Base-by-base conservation (phyloP, 1,140 invertebrate species). In the Chrysomallon squamiferum region DNA sequence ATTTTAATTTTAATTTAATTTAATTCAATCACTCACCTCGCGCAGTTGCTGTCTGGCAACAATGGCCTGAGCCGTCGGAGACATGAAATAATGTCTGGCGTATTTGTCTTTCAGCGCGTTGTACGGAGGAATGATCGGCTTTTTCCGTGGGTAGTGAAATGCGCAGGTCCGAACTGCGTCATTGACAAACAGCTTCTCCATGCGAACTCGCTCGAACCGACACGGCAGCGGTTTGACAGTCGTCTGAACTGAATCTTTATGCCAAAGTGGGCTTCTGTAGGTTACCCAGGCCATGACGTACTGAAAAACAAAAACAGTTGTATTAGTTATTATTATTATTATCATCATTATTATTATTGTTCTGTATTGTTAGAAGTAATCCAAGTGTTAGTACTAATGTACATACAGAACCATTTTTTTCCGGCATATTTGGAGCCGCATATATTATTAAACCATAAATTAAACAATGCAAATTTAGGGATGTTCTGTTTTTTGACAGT, bases 21-120 rank as follows among this genome's bases (percentile, higher is more conserved):
- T n/a, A n/a, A n/a, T n/a, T n/a, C n/a, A n/a, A n/a, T n/a, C n/a
- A 38, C 35, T 62, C 45, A 69, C 72, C 66, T 71, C 56, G 3
- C 64, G 54, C 2, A 57, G 22, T 38, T 58, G 11, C 27, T 65
- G 62, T 54, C 73, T 69, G 20, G 65, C 66, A 25, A 77, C 52
- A 9, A 80, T 66, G 20, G 67, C 62, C 32, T 77, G 70, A 1
- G 77, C 79, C 2, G 71, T 41, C 2, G 79, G 77, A 13, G 75
- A 77, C 66, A 76, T 64, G 71, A 82, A 82, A 64, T 82, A 82
- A 27, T 75, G 69, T 57, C 69, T 63, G 35, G 75, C 74, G 66
- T 77, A 75, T 57, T 62, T 75, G 56, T 82, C 80, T 11, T 65
- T 47, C 33, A 65, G 47, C 5, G 80, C 80, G 60, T 78, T 62